Evolutionary conservation across 2,888 invertebrate genomes (phyloP).

Genomic region (Orgyia antiqua): DNA sequence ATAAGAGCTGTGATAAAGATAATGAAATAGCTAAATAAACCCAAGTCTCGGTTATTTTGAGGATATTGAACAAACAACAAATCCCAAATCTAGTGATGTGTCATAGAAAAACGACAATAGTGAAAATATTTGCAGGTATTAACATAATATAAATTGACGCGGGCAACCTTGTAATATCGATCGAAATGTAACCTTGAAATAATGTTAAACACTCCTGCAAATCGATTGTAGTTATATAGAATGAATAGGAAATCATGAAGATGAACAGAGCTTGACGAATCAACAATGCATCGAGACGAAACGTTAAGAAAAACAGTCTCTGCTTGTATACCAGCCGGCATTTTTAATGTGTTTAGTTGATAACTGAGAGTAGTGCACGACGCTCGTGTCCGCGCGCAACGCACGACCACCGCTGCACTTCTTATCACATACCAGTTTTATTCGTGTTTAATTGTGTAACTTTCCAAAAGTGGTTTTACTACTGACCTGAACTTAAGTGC

Average conservation of each 20-base stretch:
- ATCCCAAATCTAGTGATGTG: too few species aligned
- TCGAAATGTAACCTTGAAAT: constrained; percentile 31
- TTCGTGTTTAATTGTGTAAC: constrained; percentile 22
- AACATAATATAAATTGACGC: too few species aligned
- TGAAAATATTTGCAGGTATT: too few species aligned
- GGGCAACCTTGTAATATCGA: constrained; percentile 16
- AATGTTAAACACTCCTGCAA: constrained; percentile 22
- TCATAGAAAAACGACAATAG: too few species aligned
- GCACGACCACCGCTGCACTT: constrained; percentile 30
- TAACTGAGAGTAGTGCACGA: constrained; percentile 56
- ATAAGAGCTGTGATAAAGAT: too few species aligned
- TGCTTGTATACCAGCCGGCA: constrained; percentile 45
- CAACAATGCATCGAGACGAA: constrained; percentile 39
- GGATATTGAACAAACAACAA: too few species aligned
- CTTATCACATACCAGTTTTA: constrained; percentile 33
- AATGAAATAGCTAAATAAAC: too few species aligned
- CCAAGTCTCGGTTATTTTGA: too few species aligned
- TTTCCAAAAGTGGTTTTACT: constrained; percentile 18
- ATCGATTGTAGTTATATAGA: constrained; percentile 20
- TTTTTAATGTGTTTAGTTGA: constrained; percentile 70
- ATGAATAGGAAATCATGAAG: constrained; percentile 18
- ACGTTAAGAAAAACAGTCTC: constrained; percentile 39
- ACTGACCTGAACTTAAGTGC: constrained; percentile 22
- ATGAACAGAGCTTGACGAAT: constrained; percentile 31
- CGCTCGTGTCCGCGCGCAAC: constrained; percentile 45